These are phyloP conservation scores for Babylonia areolata DNA, from an alignment of 1,140 invertebrate species.

Conservation along the genomic window DNA sequence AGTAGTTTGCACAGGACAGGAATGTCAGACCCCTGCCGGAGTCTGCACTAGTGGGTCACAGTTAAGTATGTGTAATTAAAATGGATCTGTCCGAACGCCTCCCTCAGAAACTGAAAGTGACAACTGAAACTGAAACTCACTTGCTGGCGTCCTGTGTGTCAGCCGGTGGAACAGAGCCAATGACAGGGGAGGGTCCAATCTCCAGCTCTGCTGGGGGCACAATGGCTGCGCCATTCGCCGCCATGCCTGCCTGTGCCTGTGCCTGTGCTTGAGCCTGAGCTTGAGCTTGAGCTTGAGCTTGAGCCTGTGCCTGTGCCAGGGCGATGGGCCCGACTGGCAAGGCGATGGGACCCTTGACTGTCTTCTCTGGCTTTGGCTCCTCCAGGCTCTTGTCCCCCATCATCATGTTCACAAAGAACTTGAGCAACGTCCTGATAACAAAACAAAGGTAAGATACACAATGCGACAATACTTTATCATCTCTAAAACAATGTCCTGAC, in stretches of 20 bases:
- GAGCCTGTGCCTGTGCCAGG: conserved; percentile 18
- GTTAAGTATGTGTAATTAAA: too few relatives aligned
- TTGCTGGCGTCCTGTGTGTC: conserved; percentile 35
- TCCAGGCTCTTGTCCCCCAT: conserved; percentile 67
- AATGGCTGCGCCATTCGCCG: conserved; percentile 54
- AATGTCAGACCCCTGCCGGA: too few relatives aligned
- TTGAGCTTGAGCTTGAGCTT: too few relatives aligned
- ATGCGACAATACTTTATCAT: too few relatives aligned
- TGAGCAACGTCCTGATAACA: conserved; percentile 68
- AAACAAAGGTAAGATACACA: too few relatives aligned
- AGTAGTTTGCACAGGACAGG: too few relatives aligned
- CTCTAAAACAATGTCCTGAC: too few relatives aligned
- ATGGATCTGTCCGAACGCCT: too few relatives aligned
- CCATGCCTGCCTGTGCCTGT: conserved; percentile 86
- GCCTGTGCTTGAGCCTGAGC: conserved; percentile 30
- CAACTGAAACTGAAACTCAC: conserved; percentile 21
- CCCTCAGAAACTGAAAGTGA: too few relatives aligned
- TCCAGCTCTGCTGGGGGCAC: conserved; percentile 26
- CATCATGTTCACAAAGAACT: conserved; percentile 75
- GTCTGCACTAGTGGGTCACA: too few relatives aligned
- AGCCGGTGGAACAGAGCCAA: conserved; percentile 30
- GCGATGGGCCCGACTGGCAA: conserved; percentile 57
- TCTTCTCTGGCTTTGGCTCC: conserved; percentile 41
- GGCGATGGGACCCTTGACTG: conserved; percentile 46
- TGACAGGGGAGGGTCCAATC: conserved; percentile 38